A percentile compares a stretch with the other conserved stretches of the same genome.
phyloP scores from a whole-genome alignment of 2,888 invertebrate species.

The Drosophila cyrtoloma region DNA sequence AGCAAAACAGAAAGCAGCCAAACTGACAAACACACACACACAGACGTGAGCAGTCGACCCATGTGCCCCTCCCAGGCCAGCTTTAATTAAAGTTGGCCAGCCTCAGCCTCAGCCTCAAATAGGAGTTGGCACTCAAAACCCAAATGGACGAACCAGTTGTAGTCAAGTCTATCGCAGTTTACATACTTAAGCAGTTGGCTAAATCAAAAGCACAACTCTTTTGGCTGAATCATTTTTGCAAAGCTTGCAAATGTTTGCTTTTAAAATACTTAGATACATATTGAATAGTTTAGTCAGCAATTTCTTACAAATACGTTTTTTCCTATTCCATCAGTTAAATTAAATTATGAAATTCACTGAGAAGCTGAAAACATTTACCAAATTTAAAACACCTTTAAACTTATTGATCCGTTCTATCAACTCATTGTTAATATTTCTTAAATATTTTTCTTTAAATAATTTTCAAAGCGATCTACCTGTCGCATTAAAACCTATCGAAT shows the following conservation, averaged over 20 bases:
- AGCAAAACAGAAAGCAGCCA: constrained; percentile 37
- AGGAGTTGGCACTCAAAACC: not conserved
- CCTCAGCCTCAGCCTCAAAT: constrained; percentile 20
- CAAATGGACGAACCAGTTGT: not conserved
- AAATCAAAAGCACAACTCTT: not conserved
- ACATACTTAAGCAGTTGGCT: not conserved
- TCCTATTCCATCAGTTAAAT: not conserved
- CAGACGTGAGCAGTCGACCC: constrained; percentile 2
- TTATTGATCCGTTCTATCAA: fast-evolving
- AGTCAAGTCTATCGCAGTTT: not conserved
- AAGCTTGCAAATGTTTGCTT: not conserved
- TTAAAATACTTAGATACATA: not conserved
- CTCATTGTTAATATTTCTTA: fast-evolving
- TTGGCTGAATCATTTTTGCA: not conserved
- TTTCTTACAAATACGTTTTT: not conserved
- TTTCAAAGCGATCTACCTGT: too few species aligned
- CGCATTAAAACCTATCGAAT: not conserved
- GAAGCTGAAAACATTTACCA: not conserved
- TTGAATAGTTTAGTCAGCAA: not conserved
- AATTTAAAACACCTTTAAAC: fast-evolving
- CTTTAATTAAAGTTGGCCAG: constrained; percentile 54
- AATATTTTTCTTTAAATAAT: not conserved
- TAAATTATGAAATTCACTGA: not conserved
- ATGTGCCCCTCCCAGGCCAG: constrained; percentile 4
- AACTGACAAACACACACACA: constrained; percentile 16